A percentile compares a stretch with the other conserved stretches of the same genome.
These are phyloP conservation scores for Emmelina monodactyla DNA, from an alignment of 2,888 invertebrate genomes.

Conservation along the genomic window DNA sequence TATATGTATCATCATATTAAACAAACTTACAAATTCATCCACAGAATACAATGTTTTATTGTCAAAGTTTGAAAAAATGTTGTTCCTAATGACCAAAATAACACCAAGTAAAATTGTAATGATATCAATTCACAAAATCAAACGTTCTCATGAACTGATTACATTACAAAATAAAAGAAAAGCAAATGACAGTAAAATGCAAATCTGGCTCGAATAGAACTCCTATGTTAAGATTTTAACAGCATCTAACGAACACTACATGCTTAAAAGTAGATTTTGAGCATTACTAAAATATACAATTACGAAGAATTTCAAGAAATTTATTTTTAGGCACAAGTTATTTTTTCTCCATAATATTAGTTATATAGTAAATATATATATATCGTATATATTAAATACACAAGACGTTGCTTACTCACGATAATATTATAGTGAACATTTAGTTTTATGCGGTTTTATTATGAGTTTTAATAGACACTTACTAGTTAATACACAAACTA, in stretches of 20 bases:
- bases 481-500: conserved; percentile 53
- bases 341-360: conserved; percentile 23
- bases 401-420: conserved; percentile 36
- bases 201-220: conserved; percentile 44
- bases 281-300: conserved; percentile 54
- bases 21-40: conserved; percentile 9
- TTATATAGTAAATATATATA: conserved; percentile 24
- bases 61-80: conserved; percentile 38
- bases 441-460: conserved; percentile 41
- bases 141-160: too few relatives aligned
- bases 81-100: too few relatives aligned
- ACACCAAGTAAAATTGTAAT: too few relatives aligned
- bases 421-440: conserved; percentile 37
- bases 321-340: conserved; percentile 61
- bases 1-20: conserved; percentile 3
- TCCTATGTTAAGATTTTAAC: conserved; percentile 36
- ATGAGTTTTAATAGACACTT: conserved; percentile 58
- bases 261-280: conserved; percentile 55
- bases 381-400: conserved; percentile 39
- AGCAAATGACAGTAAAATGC: conserved; percentile 37
- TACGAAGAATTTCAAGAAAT: conserved; percentile 38
- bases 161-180: conserved; percentile 11
- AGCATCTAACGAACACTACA: conserved; percentile 52
- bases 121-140: too few relatives aligned
- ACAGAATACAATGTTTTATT: conserved; percentile 30